Base-by-base conservation (phyloP, 1,140 invertebrate species). In the Phymorhynchus buccinoides region DNA sequence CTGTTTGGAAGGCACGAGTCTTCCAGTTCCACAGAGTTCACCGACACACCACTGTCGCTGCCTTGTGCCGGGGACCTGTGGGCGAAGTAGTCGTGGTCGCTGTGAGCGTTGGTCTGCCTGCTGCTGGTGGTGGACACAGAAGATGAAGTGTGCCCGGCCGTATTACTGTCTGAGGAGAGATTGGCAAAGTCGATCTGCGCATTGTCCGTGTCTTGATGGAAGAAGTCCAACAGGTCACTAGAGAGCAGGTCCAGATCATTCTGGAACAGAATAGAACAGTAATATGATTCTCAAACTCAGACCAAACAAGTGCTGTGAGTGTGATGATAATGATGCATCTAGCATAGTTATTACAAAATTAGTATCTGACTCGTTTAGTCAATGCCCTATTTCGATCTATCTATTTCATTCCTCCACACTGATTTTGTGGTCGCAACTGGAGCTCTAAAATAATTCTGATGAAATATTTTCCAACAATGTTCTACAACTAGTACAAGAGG, bases 21-120 rank as follows among this genome's bases (percentile, higher is more conserved):
- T 82, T 22, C 82, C 83, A 14, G 88, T 39, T 83, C 85, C 12
- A 84, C 84, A 22, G 88, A 90, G 68, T 89, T 88, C 80, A 90
- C 32, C 1, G 89, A 91, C 32, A 91, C 88, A 35, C 90, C 90
- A 84, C 90, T 91, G 86, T 91, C 90, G 85, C 90, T 91, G 77
- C 86, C 77, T 18, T 86, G 71, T 30, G 83, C 77, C 22, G 90
- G 90, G 16, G 90, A 91, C 78, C 85, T 87, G 41, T 91, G 89
- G 32, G 88, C 86, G 56, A 84, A 89, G 88, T 90, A 90, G 84
- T 91, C 90, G 84, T 90, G 89, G 71, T 91, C 90, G 27, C 85
- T 87, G 68, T 85, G 85, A 32, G 85, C 83, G 41, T 89, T 85
- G 14, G 77, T 48, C 44, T 48, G 77, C 12, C 27, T 1, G 2